Base-by-base conservation (phyloP, 2,888 invertebrate genomes). In the Microplitis manilae region DNA sequence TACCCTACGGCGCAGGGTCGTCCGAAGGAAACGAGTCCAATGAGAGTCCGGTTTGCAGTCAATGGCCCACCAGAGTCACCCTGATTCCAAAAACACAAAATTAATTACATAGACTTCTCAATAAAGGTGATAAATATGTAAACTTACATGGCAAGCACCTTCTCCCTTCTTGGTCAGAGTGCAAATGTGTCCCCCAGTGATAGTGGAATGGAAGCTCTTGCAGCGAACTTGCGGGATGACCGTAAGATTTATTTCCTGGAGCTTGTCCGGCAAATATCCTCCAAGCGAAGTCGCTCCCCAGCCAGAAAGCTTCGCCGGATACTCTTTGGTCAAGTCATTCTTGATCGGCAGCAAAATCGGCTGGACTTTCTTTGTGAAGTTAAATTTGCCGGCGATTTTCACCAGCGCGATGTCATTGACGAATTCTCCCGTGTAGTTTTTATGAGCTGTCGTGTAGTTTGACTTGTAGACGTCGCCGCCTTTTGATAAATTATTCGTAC, bases 401-500 rank as follows among this genome's bases (percentile, higher is more conserved):
- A 92, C 82, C 0, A 92, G 86, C 80, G 91, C 92, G 79, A 92
- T 87, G 84, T 92, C 92, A 79, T 92, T 91, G 0, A 8, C 78
- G 67, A 91, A 90, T 13, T 84, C 72, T 0, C 64, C 7, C 0
- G 85, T 85, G 84, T 91, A 92, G 1, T 89, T 61, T 15, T 90
- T 86, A 81, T 93, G 92, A 15, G 89, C 79, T 39, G 90, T 85
- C 77, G 91, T 88, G n/a, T 84, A 79, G 0, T 89, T 85, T 0
- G 91, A 90, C 0, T 84, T 76, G 83, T 92, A 91, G 2, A 80
- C 82, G 9, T 87, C 87, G 0, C 92, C 92, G 0, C 92, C 92
- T 0, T 80, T 62, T 0, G 86, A 79, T 0, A 92, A 87, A 73
- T 88, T 90, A 83, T 91, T 91, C 0, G 91, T 91, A 1, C 92